Evolutionary conservation across 2,888 invertebrate species (phyloP), one percentile per base, ranked within the genome.

Genomic region (Antitype chi): DNA sequence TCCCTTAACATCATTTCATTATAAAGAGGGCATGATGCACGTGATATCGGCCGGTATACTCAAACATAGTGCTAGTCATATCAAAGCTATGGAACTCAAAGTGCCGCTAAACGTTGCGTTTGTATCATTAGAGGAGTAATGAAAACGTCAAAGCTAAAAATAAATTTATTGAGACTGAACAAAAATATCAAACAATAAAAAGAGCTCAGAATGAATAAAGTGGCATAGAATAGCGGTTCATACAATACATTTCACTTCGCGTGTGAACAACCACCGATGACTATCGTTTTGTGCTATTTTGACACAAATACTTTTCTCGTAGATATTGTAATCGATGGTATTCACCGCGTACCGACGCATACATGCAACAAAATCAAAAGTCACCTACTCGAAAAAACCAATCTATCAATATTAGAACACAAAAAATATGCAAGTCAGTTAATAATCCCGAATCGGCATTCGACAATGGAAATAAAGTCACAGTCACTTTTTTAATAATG

Each of bases 351-450:
- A 89, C 89, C 88, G 87, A 87, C 88, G 88, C 89, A 86, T 88
- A 93, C 92, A 93, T 92, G 92, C 93, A 95, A 93, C 92, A 91
- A 93, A 94, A 93, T 93, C 92, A 92, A 95, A 93, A 94, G 93
- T 93, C 93, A 93, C 92, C 91, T 93, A 94, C 95, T 95, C 91
- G 92, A 96, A 95, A 95, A 95, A 96, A 94, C 93, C 94, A 93
- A 96, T 96, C 96, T 96, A 96, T 96, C 96, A 96, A 96, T 96
- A 96, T 96, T 96, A 96, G 94, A 95, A 96, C 94, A 96, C 96
- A 96, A 96, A 96, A 96, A 96, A 96, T 94, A 95, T 96, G 96
- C 96, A 96, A 96, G 96, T 96, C 96, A 96, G 95, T 95, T 96
- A 96, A 96, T 96, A 96, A 96, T 96, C 95, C 96, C 93, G 95